A percentile compares a stretch with the other conserved stretches of the same genome.
phyloP scores from a whole-genome alignment of 2,797 vertebrate species.

The Myotis vivesi region DNA sequence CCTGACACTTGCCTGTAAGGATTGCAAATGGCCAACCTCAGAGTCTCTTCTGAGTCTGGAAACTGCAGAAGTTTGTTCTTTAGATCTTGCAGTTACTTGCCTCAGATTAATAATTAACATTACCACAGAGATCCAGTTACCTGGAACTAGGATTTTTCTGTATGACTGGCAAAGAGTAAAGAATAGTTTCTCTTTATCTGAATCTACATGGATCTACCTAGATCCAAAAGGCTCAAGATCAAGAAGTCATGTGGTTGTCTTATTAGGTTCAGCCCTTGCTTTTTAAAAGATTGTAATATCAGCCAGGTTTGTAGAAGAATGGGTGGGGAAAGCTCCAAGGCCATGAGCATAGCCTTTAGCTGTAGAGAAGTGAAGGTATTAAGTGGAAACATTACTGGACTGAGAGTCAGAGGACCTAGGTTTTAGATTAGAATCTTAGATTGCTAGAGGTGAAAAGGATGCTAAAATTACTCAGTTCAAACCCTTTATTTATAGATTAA shows the following conservation, averaged over 20 bases:
- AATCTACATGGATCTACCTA: not conserved
- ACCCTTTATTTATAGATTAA: not conserved
- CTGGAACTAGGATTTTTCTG: constrained; percentile 60
- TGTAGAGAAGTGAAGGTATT: constrained; percentile 42
- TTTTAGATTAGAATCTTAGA: constrained; percentile 56
- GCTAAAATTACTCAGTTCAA: constrained; percentile 9
- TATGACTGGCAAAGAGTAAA: constrained; percentile 31
- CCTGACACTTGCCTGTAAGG: constrained; percentile 24
- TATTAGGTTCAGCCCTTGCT: constrained; percentile 28
- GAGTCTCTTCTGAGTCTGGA: constrained; percentile 20
- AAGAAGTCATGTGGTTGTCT: constrained; percentile 13
- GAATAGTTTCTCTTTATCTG: constrained; percentile 44
- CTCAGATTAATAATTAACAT: constrained; percentile 69
- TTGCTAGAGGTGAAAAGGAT: constrained; percentile 28
- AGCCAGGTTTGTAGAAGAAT: not conserved
- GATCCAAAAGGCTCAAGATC: constrained; percentile 30
- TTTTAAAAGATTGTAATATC: constrained; percentile 44
- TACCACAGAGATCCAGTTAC: constrained; percentile 25
- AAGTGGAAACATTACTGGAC: not conserved
- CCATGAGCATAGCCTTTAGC: not conserved
- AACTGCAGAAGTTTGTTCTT: constrained; percentile 51
- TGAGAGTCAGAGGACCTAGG: not conserved
- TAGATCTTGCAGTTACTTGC: constrained; percentile 43
- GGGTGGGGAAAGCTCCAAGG: not conserved
- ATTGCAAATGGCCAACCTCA: constrained; percentile 1